A percentile compares a stretch with the other conserved stretches of the same genome.
phyloP scores from a whole-genome alignment of 2,113 vertebrate genomes.

The Hiodon alosoides region DNA sequence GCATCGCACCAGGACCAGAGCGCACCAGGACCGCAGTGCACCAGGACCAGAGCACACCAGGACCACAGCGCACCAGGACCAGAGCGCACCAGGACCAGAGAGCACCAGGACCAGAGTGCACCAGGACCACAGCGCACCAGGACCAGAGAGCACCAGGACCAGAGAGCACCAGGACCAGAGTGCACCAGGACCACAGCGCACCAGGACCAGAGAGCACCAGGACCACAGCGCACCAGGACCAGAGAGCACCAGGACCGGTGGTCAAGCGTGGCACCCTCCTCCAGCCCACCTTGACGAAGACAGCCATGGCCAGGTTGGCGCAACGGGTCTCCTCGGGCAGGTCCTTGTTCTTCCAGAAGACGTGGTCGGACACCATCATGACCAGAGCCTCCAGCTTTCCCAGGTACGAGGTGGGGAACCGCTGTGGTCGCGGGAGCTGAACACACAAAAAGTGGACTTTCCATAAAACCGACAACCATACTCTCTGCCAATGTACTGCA shows the following conservation, averaged over 20 bases:
- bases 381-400: conserved; percentile 78
- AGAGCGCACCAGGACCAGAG: no score
- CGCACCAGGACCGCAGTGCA: neutral
- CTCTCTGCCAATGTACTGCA: no score
- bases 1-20: neutral
- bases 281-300: conserved; percentile 81
- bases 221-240: no score
- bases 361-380: conserved; percentile 81
- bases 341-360: conserved; percentile 86
- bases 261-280: neutral
- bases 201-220: no score
- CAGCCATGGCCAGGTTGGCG: conserved; percentile 81
- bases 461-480: no score
- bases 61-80: no score
- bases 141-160: no score
- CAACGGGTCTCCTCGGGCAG: conserved; percentile 81
- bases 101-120: no score
- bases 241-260: no score
- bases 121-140: no score
- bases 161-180: no score
- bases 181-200: no score
- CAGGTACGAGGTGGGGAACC: conserved; percentile 86
- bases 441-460: neutral
- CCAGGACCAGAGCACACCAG: neutral
- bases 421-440: conserved; percentile 76